These are phyloP conservation scores for Otus scops DNA, from an alignment of 2,797 vertebrate genomes.

Conservation along the genomic window DNA sequence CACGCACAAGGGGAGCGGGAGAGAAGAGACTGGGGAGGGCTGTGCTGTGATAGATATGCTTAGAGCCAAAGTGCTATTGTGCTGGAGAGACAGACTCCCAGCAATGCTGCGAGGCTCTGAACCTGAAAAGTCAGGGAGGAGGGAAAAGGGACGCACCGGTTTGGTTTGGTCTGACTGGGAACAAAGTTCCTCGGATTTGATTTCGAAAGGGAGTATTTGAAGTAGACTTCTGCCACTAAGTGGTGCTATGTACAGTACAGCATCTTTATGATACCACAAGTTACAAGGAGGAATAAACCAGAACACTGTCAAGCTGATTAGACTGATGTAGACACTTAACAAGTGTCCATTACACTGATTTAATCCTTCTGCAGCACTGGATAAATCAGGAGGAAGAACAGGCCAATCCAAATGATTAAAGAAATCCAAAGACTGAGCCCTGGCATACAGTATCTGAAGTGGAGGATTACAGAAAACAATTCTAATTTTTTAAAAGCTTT, in stretches of 20 bases:
- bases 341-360: neutral
- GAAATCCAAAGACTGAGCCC: constrained; percentile 39
- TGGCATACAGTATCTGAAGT: neutral
- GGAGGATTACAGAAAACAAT: constrained; percentile 2
- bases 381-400: neutral
- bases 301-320: neutral
- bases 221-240: constrained; percentile 52
- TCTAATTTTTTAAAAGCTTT: constrained; percentile 14
- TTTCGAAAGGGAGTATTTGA: neutral
- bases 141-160: accelerated
- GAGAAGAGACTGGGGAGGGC: neutral
- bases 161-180: neutral
- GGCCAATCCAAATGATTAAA: constrained; percentile 49
- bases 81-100: neutral
- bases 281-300: neutral
- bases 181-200: neutral
- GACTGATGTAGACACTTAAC: neutral
- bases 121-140: neutral
- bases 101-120: neutral
- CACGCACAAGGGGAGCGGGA: accelerated
- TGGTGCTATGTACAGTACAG: constrained; percentile 51
- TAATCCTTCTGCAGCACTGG: neutral
- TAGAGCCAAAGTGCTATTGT: neutral
- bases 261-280: neutral
- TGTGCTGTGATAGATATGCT: accelerated